phyloP scores from a whole-genome alignment of 2,797 vertebrate species.

The Sebastes glaucus region DNA sequence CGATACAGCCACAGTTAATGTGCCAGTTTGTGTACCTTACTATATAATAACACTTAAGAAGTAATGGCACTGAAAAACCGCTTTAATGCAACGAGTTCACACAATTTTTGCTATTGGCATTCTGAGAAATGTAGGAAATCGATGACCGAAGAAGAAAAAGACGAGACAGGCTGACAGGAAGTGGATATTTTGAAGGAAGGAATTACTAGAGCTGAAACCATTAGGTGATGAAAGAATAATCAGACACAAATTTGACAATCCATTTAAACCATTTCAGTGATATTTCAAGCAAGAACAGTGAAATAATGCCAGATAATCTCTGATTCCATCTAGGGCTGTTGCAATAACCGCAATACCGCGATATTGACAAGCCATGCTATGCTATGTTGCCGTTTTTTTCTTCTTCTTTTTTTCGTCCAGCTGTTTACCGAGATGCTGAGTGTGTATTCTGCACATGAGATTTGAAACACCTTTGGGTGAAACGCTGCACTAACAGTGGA shows the following conservation, averaged over 20 bases:
- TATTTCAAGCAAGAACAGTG: too few species aligned
- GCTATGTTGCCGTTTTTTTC: too few species aligned
- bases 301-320: too few species aligned
- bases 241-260: not conserved
- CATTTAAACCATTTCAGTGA: too few species aligned
- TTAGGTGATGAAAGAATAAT: not conserved
- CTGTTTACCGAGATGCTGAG: too few species aligned
- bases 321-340: too few species aligned
- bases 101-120: not conserved
- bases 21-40: not conserved
- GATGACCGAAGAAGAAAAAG: not conserved
- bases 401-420: too few species aligned
- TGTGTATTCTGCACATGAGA: too few species aligned
- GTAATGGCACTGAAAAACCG: accelerated
- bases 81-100: not conserved
- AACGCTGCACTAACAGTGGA: too few species aligned
- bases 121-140: not conserved
- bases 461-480: too few species aligned
- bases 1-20: not conserved
- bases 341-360: too few species aligned
- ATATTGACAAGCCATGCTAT: too few species aligned
- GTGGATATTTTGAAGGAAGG: not conserved
- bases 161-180: not conserved
- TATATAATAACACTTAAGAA: not conserved
- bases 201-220: not conserved